Evolutionary conservation across 2,797 vertebrate species (phyloP), one percentile per base, ranked within the genome.

Genomic region (Megaceryle alcyon): DNA sequence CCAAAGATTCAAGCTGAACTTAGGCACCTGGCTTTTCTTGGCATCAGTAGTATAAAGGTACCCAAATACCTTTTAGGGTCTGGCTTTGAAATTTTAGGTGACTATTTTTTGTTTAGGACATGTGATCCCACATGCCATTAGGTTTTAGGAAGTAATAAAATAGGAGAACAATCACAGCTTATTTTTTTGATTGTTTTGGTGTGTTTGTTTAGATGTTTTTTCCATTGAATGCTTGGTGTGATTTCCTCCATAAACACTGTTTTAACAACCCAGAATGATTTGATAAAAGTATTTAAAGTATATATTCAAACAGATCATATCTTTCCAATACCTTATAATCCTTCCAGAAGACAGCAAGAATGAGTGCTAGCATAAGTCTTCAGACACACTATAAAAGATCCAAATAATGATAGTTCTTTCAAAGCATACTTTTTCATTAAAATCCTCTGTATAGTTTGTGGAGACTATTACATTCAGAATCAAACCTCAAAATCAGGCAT

Each of bases 401-500:
- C 21, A 44, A 86, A 56, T 70, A 90, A 92, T 86, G 85, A 90
- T 48, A 94, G 56, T 46, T 84, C 46, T 95, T 91, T 94, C 85
- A 91, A 95, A 94, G 76, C 44, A 79, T n/a, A 29, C 20, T 78
- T 91, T 75, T 82, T 90, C 54, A 94, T 90, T 94, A 84, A 86
- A 94, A 86, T 48, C 14, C 29, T 91, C 41, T 3, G 0, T 33
- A 53, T 35, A 54, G 7, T 76, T 82, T 79, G 28, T 78, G n/a
- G 23, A 76, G 17, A 86, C 56, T 83, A 61, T 87, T 78, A 35
- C 20, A 79, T 79, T 78, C 65, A 93, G 54, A 92, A 63, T 66
- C 43, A 81, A 13, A 15, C 25, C 8, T 56, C 33, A 53, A 57
- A 82, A 41, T 2, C 12, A 78, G 15, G 26, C 37, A 88, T 54